Conservation (phyloP, 2,888 invertebrate genomes). For the Cantharis flavilabris region DNA sequence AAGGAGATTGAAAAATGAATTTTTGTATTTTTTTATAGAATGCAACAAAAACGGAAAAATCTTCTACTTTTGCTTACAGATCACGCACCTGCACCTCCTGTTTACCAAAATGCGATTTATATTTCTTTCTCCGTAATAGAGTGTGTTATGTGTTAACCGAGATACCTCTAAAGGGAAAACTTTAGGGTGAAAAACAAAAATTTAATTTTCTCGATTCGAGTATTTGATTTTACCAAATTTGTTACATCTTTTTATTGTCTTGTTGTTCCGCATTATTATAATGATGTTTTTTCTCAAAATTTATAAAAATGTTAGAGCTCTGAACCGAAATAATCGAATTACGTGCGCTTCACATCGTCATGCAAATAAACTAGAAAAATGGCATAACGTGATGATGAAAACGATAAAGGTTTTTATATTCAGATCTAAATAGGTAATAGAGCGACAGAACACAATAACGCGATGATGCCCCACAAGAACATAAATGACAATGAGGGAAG, state of each 20-base stretch:
- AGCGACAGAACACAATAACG: neutral
- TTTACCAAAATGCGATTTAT: slow-evolving; percentile 14
- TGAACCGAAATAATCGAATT: neutral
- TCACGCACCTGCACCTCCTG: slow-evolving; percentile 14
- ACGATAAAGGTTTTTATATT: neutral
- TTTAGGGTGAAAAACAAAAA: neutral
- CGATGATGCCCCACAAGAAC: neutral
- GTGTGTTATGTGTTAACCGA: neutral
- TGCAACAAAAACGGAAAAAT: neutral
- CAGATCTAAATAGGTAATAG: neutral
- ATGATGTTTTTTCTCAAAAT: neutral
- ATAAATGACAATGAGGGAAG: neutral
- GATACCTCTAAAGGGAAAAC: neutral
- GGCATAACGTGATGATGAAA: neutral
- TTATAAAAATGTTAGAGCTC: neutral
- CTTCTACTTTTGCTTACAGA: slow-evolving; percentile 12
- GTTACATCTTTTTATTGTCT: neutral
- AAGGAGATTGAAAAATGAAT: slow-evolving; percentile 16
- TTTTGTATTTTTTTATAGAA: slow-evolving; percentile 1
- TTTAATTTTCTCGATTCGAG: neutral
- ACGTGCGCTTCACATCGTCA: neutral
- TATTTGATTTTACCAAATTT: neutral
- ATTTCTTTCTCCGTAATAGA: neutral
- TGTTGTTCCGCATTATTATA: neutral
- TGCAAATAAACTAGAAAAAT: neutral